Base-by-base conservation (phyloP, 1,140 invertebrate species). In the Diorhabda carinulata region DNA sequence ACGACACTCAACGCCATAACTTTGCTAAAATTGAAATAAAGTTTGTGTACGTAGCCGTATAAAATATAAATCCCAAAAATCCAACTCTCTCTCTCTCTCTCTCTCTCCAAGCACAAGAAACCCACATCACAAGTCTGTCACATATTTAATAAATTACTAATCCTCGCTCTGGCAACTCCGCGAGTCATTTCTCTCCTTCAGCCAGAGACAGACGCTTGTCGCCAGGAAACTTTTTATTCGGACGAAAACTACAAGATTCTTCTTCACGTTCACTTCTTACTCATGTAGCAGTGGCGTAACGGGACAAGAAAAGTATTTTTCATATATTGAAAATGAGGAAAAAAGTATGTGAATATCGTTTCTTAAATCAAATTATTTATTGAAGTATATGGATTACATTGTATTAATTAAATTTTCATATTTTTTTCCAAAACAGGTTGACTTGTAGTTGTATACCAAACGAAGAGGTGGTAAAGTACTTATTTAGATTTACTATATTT, bases 191-290 rank as follows among this genome's bases (percentile, higher is more conserved):
- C 64, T 65, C 64, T 57, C 3, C 41, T 65, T 65, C 47, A 41
- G 6, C 61, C 61, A 57, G 42, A 65, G 47, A 57, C 64, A 65
- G 52, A 65, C 64, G 47, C 43, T 65, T 57, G 64, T 65, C 64
- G 64, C 64, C 64, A 41, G 25, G 43, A 57, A 57, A 65, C 47
- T 56, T 65, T 65, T 56, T 56, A 57, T 65, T 57, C 42, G n/a
- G 10, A 57, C 43, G 64, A 65, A 65, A 65, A 65, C 56, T 40
- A 61, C 59, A 61, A 61, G 42, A 61, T 61, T 61, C 42, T 43
- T n/a, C 6, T 52, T n/a, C 47, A 52, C 47, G 47, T 52, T 52
- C 47, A n/a, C n/a, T 52, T n/a, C 47, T 52, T 52, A 52, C 47
- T n/a, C 47, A 6, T 25, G 25, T 52, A 52, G 6, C 47, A 52